Base-by-base conservation (phyloP, 1,140 invertebrate species). In the Homalodisca vitripennis region DNA sequence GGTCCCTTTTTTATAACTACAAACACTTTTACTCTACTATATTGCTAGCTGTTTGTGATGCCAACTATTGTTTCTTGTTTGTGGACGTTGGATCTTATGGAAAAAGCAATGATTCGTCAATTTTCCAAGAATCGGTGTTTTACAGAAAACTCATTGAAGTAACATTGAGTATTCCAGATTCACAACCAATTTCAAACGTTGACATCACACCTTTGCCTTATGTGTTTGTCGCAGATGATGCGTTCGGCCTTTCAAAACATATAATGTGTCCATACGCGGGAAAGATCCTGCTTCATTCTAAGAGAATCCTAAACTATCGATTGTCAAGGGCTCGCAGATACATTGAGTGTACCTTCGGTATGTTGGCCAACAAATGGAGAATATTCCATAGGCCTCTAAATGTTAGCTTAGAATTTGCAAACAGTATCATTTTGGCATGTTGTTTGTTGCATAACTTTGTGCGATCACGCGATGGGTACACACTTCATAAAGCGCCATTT, bases 221-320 rank as follows among this genome's bases (percentile, higher is more conserved):
- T 48, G 66, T 71, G 13, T 29, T 71, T 41, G 12, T 71, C 2
- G 80, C 74, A 14, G 82, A 83, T 75, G 80, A 81, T 60, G 79
- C 78, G 12, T 83, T 82, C 72, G 74, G 73, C 3, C 64, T 82
- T 34, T 73, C 74, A 60, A 67, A 73, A 67, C 73, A 73, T 55
- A 69, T 78, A 63, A 74, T 79, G 75, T 70, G 74, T 62, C 79
- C 77, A 26, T 71, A 62, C 65, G 22, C 41, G 1, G 67, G 67
- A 66, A 48, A 46, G 20, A 6, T 53, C 41, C 66, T 72, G 10
- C n/a, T 30, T 34, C 0, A 6, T n/a, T 20, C 71, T 29, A 70
- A 78, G 63, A 30, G 53, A 72, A 74, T 76, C 51, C 77, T 73
- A 47, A 78, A 78, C 51, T 77, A 76, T 71, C 67, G 76, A 34